Base-by-base conservation (phyloP, 1,140 invertebrate species). In the Chymomyza costata region DNA sequence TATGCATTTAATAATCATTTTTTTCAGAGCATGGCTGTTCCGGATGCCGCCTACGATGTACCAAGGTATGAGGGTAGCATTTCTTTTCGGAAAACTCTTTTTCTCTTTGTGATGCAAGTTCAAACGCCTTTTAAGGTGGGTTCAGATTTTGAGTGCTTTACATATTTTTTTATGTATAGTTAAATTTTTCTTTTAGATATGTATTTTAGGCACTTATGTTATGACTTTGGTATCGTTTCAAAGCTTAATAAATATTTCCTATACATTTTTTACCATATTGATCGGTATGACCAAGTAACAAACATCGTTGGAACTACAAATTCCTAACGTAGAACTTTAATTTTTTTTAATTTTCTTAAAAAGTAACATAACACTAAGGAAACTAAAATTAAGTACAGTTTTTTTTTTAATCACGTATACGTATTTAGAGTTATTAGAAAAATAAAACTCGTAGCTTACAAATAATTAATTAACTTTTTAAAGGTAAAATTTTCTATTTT, bases 201-300 rank as follows among this genome's bases (percentile, higher is more conserved):
- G 58, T 57, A 62, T 68, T 46, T 83, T 70, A 43, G 74, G 83
- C 60, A 50, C 83, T 67, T 83, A 83, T 65, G 80, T 83, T 64
- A 84, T 85, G 83, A 82, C 82, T 60, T 69, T 85, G 71, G 70
- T 73, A 53, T 83, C 73, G 57, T 85, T 85, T 74, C 83, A 83
- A 65, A 82, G 70, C 53, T 56, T 85, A 53, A 35, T 85, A 53
- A 85, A 84, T 73, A 59, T 65, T 40, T 83, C 82, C 41, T 85
- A 84, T 63, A 80, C 82, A 37, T 84, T 82, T 63, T 85, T 85
- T 60, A 82, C 82, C 46, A 64, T 84, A 65, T 35, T 85, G 63
- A 62, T 71, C 53, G 80, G 80, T 61, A 57, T 83, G 49, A 81
- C 76, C 41, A 69, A 58, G n/a, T n/a, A n/a, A n/a, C n/a, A n/a